phyloP scores from a whole-genome alignment of 2,888 invertebrate genomes.

The Lamproptera curius region DNA sequence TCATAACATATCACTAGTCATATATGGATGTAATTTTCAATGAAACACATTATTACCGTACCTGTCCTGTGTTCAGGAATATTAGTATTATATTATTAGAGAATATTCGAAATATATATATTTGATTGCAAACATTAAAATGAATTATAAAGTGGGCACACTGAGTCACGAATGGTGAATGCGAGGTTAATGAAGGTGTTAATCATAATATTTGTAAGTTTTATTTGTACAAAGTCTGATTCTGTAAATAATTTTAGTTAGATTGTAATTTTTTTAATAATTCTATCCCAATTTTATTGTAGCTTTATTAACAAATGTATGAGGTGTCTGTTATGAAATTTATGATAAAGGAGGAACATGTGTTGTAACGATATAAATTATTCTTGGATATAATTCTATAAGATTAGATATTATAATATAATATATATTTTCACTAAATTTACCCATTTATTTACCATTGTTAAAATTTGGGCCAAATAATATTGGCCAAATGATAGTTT shows the following conservation, averaged over 20 bases:
- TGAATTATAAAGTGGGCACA: slow-evolving; percentile 4
- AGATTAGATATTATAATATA: background rate
- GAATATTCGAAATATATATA: slow-evolving; percentile 11
- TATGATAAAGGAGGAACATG: background rate
- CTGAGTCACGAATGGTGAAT: slow-evolving; percentile 20
- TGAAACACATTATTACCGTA: slow-evolving; percentile 58
- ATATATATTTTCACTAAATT: background rate
- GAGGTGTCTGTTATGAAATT: slow-evolving; percentile 24
- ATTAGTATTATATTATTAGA: slow-evolving; percentile 29
- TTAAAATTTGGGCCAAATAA: slow-evolving; percentile 2
- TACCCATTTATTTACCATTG: background rate
- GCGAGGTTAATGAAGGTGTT: slow-evolving; percentile 15
- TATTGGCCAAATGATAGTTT: background rate
- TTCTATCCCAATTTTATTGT: slow-evolving; percentile 46
- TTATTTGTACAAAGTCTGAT: slow-evolving; percentile 63
- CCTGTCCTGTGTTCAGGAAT: slow-evolving; percentile 75
- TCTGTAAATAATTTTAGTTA: slow-evolving; percentile 55
- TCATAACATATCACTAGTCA: slow-evolving; percentile 77
- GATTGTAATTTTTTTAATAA: slow-evolving; percentile 34
- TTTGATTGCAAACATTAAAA: slow-evolving; percentile 9
- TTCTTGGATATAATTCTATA: background rate
- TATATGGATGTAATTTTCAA: slow-evolving; percentile 50
- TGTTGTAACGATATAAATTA: background rate
- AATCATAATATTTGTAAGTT: slow-evolving; percentile 30
- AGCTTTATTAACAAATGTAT: slow-evolving; percentile 31